These are phyloP conservation scores for Scaptomyza flava DNA, from an alignment of 2,888 invertebrate genomes.

Conservation along the genomic window DNA sequence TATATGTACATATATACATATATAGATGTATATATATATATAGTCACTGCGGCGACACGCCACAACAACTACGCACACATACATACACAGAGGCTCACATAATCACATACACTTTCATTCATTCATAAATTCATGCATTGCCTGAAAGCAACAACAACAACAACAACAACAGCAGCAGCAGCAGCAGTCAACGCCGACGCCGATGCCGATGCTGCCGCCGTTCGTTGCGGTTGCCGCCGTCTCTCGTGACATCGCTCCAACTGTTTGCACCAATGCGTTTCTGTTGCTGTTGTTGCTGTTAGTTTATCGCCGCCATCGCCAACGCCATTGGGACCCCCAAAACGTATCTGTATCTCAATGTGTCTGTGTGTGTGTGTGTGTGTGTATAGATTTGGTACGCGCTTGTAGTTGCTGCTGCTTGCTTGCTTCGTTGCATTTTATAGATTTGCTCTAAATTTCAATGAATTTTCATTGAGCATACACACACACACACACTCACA, in stretches of 20 bases:
- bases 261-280: conserved; percentile 55
- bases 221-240: conserved; percentile 34
- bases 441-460: conserved; percentile 79
- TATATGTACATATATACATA: background rate
- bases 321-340: conserved; percentile 60
- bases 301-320: conserved; percentile 70
- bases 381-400: conserved; percentile 43
- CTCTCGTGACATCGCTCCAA: conserved; percentile 60
- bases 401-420: conserved; percentile 50
- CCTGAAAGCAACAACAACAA: conserved; percentile 23
- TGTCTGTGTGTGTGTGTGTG: conserved; percentile 13
- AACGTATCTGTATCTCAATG: conserved; percentile 9
- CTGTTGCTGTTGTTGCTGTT: conserved; percentile 29
- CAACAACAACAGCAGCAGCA: background rate
- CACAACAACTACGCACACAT: conserved; percentile 33
- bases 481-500: conserved; percentile 10
- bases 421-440: conserved; percentile 74
- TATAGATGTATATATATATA: background rate
- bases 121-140: conserved; percentile 76
- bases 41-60: conserved; percentile 40
- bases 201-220: conserved; percentile 6
- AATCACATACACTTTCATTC: conserved; percentile 61
- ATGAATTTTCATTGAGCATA: conserved; percentile 75
- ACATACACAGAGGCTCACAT: conserved; percentile 31
- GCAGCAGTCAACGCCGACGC: conserved; percentile 8